Evolutionary conservation across 1,140 invertebrate genomes (phyloP).

Genomic region (Phymastichus coffea): DNA sequence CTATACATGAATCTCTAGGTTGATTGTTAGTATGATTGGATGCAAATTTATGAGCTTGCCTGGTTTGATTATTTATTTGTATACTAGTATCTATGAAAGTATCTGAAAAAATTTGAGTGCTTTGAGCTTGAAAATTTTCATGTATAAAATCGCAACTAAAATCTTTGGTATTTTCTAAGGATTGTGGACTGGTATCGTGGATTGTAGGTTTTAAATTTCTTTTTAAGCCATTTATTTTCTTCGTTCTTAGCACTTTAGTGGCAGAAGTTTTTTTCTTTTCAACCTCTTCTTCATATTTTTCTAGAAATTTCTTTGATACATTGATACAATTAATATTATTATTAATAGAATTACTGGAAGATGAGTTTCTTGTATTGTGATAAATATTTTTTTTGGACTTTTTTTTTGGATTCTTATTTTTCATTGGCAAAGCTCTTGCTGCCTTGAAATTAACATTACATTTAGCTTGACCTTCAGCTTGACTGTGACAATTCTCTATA

Average conservation of each 20-base stretch:
- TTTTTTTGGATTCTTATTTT: too few relatives aligned
- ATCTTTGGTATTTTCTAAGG: background rate
- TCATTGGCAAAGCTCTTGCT: too few relatives aligned
- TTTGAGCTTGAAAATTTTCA: slow-evolving; percentile 12
- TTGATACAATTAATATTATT: too few relatives aligned
- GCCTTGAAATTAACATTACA: background rate
- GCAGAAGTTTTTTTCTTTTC: too few relatives aligned
- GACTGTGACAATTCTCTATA: background rate
- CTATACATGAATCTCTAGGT: slow-evolving; percentile 17
- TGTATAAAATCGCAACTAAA: slow-evolving; percentile 1
- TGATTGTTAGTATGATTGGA: too few relatives aligned
- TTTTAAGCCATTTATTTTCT: background rate
- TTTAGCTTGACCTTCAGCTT: background rate
- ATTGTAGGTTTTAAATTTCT: background rate
- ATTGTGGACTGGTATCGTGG: background rate
- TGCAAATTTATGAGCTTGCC: background rate
- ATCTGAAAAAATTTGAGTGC: slow-evolving; percentile 15
- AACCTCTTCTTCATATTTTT: too few relatives aligned
- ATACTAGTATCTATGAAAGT: background rate
- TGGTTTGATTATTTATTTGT: background rate
- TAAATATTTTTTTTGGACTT: background rate
- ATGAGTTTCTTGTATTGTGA: background rate
- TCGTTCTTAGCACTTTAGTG: too few relatives aligned
- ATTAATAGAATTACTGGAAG: too few relatives aligned
- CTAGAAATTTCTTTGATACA: too few relatives aligned